Evolutionary conservation across 1,140 invertebrate species (phyloP), one percentile per base, ranked within the genome.

Genomic region (Drosophila trapezifrons): DNA sequence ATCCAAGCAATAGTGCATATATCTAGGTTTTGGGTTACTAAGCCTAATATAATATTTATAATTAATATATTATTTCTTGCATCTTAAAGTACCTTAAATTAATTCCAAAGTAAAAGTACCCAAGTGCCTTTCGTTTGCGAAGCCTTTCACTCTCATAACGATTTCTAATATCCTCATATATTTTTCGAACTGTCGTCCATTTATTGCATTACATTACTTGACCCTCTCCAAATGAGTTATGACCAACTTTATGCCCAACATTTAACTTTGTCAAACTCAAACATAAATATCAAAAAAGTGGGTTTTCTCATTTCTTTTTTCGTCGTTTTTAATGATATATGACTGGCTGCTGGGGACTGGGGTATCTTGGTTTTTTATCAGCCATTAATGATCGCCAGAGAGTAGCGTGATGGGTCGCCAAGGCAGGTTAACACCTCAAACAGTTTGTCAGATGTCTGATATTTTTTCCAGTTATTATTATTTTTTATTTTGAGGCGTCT

Each of bases 331-430:
- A 71, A 72, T 72, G 66, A 72, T 69, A 49, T 72, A 71, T 72
- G 52, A 13, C 10, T 57, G 42, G 35, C 20, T 20, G 35, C 25
- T 38, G 55, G 51, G 17, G 25, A 42, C 29, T 18, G 25, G 35
- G 32, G 65, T 70, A 51, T 49, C 43, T 57, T 40, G 22, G 29
- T 35, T 69, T 72, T 52, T 71, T 76, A 73, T 73, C 62, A 76
- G 62, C 55, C 73, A 67, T 76, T 73, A 76, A 76, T 76, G 73
- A 76, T 76, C 73, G 63, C 62, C 20, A 2, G 66, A 71, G 65
- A 71, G 43, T 35, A 71, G 52, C 67, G 51, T 71, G 67, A 71
- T 71, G 67, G 51, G 65, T 76, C 72, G 47, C 25, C 35, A 55
- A 58, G 62, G 60, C 72, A 49, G 73, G 37, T 47, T 76, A 40